Percentiles rank a stretch among this genome's conserved stretches.
Evolutionary conservation across 2,888 invertebrate species (phyloP).

Genomic region (Melolontha melolontha): DNA sequence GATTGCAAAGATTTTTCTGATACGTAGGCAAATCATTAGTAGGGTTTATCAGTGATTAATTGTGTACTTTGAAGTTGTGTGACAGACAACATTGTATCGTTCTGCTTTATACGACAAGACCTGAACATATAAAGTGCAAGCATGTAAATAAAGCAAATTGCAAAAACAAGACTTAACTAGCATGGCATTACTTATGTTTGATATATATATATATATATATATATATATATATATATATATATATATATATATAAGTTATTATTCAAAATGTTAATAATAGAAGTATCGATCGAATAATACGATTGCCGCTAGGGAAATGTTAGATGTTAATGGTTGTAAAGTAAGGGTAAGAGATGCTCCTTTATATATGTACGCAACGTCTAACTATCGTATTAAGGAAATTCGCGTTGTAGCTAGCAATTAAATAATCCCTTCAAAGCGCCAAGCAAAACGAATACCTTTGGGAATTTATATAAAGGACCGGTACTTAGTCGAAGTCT

Average conservation of each 20-base stretch:
- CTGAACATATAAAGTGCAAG: background rate
- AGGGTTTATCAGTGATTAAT: slow-evolving; percentile 65
- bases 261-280: slow-evolving; percentile 42
- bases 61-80: slow-evolving; percentile 60
- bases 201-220: background rate
- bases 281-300: slow-evolving; percentile 54
- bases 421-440: slow-evolving; percentile 68
- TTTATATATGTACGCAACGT: slow-evolving; percentile 59
- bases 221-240: background rate
- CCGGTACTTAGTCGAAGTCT: background rate
- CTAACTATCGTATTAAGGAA: slow-evolving; percentile 66
- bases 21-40: slow-evolving; percentile 64
- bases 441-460: slow-evolving; percentile 64
- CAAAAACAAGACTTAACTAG: background rate
- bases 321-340: slow-evolving; percentile 64
- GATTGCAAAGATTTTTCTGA: slow-evolving; percentile 60
- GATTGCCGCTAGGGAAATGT: slow-evolving; percentile 60
- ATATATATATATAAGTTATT: background rate
- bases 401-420: slow-evolving; percentile 62
- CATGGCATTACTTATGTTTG: background rate
- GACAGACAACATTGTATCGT: slow-evolving; percentile 52
- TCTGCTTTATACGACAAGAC: background rate
- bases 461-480: slow-evolving; percentile 56
- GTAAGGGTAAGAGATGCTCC: slow-evolving; percentile 64
- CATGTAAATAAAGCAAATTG: too few species aligned